Evolutionary conservation across 2,797 vertebrate genomes (phyloP), one percentile per base, ranked within the genome.

Genomic region (Enteromius unitaeniatus): DNA sequence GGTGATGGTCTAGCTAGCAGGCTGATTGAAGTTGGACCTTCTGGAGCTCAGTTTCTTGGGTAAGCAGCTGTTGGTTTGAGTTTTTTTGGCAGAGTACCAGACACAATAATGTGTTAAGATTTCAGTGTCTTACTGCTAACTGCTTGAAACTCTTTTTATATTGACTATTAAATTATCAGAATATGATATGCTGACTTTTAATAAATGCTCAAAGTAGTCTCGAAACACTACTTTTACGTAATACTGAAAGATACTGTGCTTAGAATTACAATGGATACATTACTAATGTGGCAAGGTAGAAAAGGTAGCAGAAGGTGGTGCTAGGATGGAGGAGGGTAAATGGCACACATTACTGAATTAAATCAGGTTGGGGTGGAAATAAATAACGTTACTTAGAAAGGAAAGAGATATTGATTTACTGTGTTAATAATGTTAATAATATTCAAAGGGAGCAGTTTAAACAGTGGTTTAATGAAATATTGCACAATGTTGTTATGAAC

Each of bases 21-120:
- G 84, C 90, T 99, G 65, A 97, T 99, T 0, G 98, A 99, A 94
- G 98, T 99, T 4, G 98, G 98, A 82, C 97, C 98, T 15, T 98
- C 97, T 0, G 98, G 97, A 85, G 98, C 97, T 78, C 98, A 99
- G 94, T 99, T 99, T 88, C 98, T 99, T 83, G 98, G 98, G 98
- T 99, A 97, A 97, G 97, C 1, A 58, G 1, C 9, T 70, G 13
- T 17, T 82, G 31, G 2, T 47, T 31, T 49, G 17, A 14, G 37
- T 78, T 78, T 21, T 31, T 34, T 40, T 23, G 17, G 40, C 5
- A 45, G 37, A 47, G 17, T 19, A 42, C 17, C 3, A 21, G 8
- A 49, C 26, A 49, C 14, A 73, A 37, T 21, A 19, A 67, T 21
- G 65, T 21, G 15, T 13, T 13, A 13, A 3, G 26, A 31, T 51